Conservation (phyloP, 2,113 vertebrate genomes). For the Neofelis nebulosa region DNA sequence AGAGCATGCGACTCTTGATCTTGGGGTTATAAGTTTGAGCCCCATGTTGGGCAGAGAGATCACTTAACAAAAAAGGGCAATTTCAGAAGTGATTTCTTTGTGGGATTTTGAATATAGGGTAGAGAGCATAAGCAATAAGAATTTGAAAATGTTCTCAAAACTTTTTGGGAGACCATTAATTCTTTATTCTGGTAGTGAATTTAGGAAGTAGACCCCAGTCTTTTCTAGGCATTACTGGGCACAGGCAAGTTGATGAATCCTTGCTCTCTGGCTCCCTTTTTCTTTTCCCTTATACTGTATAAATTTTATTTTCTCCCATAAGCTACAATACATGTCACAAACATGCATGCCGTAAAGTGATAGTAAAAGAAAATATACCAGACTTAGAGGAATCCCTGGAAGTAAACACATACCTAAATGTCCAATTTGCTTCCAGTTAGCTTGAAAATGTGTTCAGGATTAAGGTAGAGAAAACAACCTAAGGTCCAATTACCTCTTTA, state of each 20-base stretch:
- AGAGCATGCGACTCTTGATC: background rate
- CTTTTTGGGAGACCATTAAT: background rate
- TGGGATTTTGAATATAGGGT: constrained; percentile 1
- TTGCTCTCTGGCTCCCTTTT: background rate
- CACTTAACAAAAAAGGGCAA: background rate
- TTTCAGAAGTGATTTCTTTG: constrained; percentile 11
- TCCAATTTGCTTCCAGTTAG: background rate
- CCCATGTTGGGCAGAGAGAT: background rate
- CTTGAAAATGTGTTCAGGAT: constrained; percentile 3
- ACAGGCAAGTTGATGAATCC: background rate
- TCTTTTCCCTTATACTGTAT: background rate
- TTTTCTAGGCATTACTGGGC: background rate
- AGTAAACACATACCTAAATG: background rate
- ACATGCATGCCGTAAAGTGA: background rate
- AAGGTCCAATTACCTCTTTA: background rate
- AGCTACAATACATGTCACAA: background rate
- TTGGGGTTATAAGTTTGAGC: background rate
- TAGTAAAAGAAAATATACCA: background rate
- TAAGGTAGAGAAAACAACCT: background rate
- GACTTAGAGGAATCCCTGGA: background rate
- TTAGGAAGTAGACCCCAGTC: background rate
- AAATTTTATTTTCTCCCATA: constrained; percentile 11
- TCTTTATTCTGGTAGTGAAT: constrained; percentile 9
- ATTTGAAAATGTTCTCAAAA: constrained; percentile 41
- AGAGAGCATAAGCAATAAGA: constrained; percentile 11